Percentiles rank a stretch among this genome's conserved stretches.
Evolutionary conservation across 2,797 vertebrate genomes (phyloP).

Genomic region (Apogon hyalosoma): DNA sequence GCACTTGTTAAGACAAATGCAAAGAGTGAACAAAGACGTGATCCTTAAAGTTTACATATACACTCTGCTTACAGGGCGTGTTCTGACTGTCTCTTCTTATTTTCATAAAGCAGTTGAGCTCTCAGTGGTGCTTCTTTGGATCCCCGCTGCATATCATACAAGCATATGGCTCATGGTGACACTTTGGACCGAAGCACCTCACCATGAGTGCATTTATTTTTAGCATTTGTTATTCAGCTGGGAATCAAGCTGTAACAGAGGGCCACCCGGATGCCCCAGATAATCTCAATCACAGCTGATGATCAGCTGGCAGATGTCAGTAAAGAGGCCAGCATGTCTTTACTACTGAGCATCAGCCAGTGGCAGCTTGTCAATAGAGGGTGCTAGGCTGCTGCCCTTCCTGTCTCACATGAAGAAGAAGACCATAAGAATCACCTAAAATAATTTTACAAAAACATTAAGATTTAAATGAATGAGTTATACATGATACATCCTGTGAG

Average conservation of each 20-base stretch:
- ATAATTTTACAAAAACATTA: no score
- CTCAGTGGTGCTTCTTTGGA: constrained; percentile 14
- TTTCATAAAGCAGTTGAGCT: constrained; percentile 4
- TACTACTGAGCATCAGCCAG: background rate
- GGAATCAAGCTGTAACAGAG: constrained; percentile 35
- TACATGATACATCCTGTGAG: no score
- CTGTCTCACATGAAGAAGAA: no score
- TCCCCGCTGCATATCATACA: constrained; percentile 19
- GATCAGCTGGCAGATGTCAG: constrained; percentile 1
- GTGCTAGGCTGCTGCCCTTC: no score
- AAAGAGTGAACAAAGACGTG: no score
- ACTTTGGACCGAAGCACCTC: constrained; percentile 16
- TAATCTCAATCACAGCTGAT: constrained; percentile 33
- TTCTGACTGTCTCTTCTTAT: constrained; percentile 9
- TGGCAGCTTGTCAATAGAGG: no score
- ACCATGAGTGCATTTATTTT: constrained; percentile 41
- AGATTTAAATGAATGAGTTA: no score
- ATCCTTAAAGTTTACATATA: constrained; percentile 5
- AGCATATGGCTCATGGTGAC: constrained; percentile 13
- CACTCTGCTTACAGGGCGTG: background rate
- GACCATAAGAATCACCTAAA: no score
- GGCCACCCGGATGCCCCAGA: constrained; percentile 42
- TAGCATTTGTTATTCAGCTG: constrained; percentile 16
- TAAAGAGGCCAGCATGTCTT: constrained; percentile 18
- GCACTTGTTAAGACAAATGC: no score